Percentiles rank a stretch among this genome's conserved stretches.
Conservation (phyloP, 2,113 vertebrate genomes). For the Thamnaconus septentrionalis region DNA sequence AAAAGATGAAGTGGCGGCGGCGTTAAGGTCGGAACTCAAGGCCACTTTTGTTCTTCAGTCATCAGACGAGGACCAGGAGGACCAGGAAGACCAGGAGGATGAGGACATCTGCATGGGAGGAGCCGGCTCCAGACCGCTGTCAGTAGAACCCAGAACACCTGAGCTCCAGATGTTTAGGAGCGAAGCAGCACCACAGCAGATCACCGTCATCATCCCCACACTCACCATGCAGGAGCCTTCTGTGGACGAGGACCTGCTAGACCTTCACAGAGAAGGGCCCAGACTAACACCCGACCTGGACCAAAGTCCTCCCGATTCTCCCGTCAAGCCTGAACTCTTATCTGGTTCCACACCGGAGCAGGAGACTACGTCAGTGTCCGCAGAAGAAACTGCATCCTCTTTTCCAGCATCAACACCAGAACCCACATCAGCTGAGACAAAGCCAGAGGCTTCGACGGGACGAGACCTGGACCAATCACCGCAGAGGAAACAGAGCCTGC, state of each 20-base stretch:
- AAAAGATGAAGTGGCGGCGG: constrained; percentile 22
- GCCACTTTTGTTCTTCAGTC: constrained; percentile 66
- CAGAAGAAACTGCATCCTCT: constrained; percentile 20
- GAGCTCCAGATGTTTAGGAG: constrained; percentile 23
- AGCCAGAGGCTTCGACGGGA: constrained; percentile 30
- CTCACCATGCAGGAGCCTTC: constrained; percentile 65
- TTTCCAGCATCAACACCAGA: not conserved
- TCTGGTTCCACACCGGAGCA: constrained; percentile 32
- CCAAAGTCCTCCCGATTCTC: constrained; percentile 29
- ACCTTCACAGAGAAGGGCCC: constrained; percentile 36
- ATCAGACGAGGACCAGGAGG: constrained; percentile 73
- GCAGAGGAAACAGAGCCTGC: constrained; percentile 29
- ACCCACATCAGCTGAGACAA: constrained; percentile 34
- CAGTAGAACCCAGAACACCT: constrained; percentile 52
- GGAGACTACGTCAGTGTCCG: constrained; percentile 15
- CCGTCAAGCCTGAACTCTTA: constrained; percentile 13
- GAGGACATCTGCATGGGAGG: constrained; percentile 65
- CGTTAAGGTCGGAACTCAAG: constrained; percentile 42
- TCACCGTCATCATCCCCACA: constrained; percentile 44
- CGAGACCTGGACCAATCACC: constrained; percentile 1
- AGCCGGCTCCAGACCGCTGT: constrained; percentile 65
- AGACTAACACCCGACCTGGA: constrained; percentile 32
- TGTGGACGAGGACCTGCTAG: constrained; percentile 57
- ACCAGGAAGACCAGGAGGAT: constrained; percentile 57
- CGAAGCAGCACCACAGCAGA: constrained; percentile 34